Evolutionary conservation across 2,797 vertebrate species (phyloP).

Genomic region (Hippopotamyrus pictus): DNA sequence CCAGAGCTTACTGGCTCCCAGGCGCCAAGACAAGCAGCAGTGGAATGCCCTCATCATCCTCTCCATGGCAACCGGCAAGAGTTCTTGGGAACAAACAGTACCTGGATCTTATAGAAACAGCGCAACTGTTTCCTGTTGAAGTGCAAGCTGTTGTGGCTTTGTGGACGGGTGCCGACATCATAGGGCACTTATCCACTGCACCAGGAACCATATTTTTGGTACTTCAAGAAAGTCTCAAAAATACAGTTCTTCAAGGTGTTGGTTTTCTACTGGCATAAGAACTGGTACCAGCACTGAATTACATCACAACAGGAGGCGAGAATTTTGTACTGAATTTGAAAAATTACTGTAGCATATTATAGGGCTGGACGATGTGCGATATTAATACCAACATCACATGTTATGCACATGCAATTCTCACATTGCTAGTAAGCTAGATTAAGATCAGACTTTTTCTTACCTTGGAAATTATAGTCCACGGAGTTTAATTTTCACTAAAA

Average conservation of each 20-base stretch:
- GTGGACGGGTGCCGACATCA: neutral
- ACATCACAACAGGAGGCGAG: neutral
- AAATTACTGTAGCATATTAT: neutral
- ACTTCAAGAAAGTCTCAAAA: neutral
- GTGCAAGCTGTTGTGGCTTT: neutral
- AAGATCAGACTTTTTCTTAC: neutral
- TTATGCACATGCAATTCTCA: neutral
- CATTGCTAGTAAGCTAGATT: neutral
- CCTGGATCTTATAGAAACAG: conserved; percentile 17
- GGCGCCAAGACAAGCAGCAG: conserved; percentile 71
- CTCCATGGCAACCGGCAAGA: conserved; percentile 57
- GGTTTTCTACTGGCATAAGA: neutral
- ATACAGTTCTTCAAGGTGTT: neutral
- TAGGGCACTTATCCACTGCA: neutral
- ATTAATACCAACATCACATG: neutral
- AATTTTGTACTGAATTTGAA: neutral
- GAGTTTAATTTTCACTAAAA: neutral
- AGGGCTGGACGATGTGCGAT: neutral
- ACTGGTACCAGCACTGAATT: neutral
- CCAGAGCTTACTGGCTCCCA: conserved; percentile 50
- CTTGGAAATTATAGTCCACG: neutral
- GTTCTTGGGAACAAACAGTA: conserved; percentile 53
- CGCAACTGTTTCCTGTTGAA: neutral
- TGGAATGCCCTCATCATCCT: conserved; percentile 66
- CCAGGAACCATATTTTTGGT: neutral